Evolutionary conservation across 2,113 vertebrate species (phyloP).

Genomic region (Scytalopus superciliaris): DNA sequence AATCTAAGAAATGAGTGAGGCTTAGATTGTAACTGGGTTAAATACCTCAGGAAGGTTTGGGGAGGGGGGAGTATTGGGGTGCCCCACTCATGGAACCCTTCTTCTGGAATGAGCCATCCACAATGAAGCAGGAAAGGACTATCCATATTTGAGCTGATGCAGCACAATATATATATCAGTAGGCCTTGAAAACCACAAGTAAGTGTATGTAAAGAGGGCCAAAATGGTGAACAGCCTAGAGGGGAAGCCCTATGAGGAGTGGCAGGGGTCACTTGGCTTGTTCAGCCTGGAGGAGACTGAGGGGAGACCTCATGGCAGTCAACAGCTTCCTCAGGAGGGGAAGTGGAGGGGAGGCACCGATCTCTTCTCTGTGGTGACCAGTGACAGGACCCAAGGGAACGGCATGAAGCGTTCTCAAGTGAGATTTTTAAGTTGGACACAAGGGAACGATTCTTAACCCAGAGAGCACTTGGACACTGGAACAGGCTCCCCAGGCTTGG

Average conservation of each 20-base stretch:
- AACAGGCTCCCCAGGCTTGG: neutral
- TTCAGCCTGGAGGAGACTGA: neutral
- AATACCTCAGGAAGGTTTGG: neutral
- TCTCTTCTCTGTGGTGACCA: no score
- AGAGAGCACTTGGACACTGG: neutral
- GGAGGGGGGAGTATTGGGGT: neutral
- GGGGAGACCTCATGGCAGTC: neutral
- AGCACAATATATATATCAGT: neutral
- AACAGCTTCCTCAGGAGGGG: neutral
- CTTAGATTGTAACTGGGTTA: neutral
- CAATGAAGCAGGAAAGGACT: neutral
- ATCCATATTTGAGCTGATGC: rapidly evolving
- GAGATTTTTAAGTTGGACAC: neutral
- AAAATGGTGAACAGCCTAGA: neutral
- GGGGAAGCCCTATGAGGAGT: neutral
- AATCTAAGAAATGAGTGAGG: neutral
- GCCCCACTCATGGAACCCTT: neutral
- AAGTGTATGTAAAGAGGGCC: neutral
- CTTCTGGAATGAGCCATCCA: neutral
- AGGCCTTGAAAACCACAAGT: neutral
- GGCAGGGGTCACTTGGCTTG: neutral
- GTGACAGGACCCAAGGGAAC: neutral
- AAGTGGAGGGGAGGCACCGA: neutral
- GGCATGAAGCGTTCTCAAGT: neutral
- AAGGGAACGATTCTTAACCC: neutral